Evolutionary conservation across 2,113 vertebrate genomes (phyloP), one percentile per base, ranked within the genome.

Genomic region (Etheostoma cragini): DNA sequence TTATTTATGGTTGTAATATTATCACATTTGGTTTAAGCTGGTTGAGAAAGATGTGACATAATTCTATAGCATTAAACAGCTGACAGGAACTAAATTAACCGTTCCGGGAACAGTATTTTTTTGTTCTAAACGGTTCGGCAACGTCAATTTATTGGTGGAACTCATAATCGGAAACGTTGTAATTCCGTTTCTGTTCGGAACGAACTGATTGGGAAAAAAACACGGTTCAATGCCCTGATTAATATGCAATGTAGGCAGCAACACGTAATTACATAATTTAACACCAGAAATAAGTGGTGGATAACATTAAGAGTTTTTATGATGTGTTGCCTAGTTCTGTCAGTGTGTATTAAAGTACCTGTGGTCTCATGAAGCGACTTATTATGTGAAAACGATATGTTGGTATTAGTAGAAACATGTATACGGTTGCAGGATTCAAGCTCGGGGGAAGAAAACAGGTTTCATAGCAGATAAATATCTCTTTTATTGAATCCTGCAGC

Each of bases 401-500:
- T 17, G 33, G 10, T 16, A 14, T 76, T 11, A 64, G 0, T 38
- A 26, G 26, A 58, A 3, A 69, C 33, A 26, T 8, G 17, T 50
- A 17, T 7, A 35, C 4, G 21, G 35, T 62, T 67, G 14, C 26
- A 63, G 22, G 38, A 52, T 26, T 46, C 15, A 6, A 26, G 38
- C 1, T 19, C 5, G 17, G 19, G 11, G 45, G 47, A 24, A 21
- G 35, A 17, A 71, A 62, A 54, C 19, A 52, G 10, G 16, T 71
- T 67, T 47, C 24, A 57, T 14, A 19, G 42, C 47, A 56, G 76
- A 76, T 81, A 65, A 77, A 71, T 54, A 63, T 78, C 35, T 16
- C 16, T 58, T 47, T 35, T 42, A 45, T 76, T 73, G 66, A 87
- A 49, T 52, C 57, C 56, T 61, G 14, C 72, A 76, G 72, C 56